Percentiles rank a stretch among this genome's conserved stretches.
These are phyloP conservation scores for Patella ulyssiponensis DNA, from an alignment of 2,888 invertebrate genomes.

Conservation along the genomic window DNA sequence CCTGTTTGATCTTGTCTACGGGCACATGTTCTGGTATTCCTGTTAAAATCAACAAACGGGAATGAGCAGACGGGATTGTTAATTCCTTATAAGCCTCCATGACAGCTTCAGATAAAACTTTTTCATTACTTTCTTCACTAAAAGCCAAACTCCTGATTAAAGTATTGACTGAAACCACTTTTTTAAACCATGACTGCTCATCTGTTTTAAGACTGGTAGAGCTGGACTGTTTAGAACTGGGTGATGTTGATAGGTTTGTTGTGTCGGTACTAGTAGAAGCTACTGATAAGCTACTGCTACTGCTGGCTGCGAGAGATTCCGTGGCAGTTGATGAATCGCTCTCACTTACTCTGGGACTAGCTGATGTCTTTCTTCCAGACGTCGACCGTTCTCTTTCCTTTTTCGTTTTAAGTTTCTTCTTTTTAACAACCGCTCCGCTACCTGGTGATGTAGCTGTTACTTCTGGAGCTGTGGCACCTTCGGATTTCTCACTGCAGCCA, in stretches of 20 bases:
- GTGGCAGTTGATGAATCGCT: slow-evolving; percentile 33
- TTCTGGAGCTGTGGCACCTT: slow-evolving; percentile 33
- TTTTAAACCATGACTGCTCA: slow-evolving; percentile 68
- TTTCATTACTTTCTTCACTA: slow-evolving; percentile 60
- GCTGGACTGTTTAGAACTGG: slow-evolving; percentile 29
- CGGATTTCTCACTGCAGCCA: slow-evolving; percentile 3
- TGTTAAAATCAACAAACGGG: slow-evolving; percentile 64
- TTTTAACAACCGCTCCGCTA: slow-evolving; percentile 58
- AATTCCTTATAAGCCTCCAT: slow-evolving; percentile 60
- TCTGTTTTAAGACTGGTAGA: slow-evolving; percentile 46
- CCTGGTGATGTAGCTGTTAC: slow-evolving; percentile 38
- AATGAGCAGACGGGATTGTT: slow-evolving; percentile 56
- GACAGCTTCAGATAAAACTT: slow-evolving; percentile 60
- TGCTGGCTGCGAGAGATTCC: slow-evolving; percentile 34
- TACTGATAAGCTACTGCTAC: slow-evolving; percentile 22
- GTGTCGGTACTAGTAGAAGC: slow-evolving; percentile 13
- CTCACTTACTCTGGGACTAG: slow-evolving; percentile 23
- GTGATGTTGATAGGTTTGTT: slow-evolving; percentile 6
- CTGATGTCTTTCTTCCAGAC: slow-evolving; percentile 1
- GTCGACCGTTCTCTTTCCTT: slow-evolving; percentile 40
- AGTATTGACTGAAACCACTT: slow-evolving; percentile 65
- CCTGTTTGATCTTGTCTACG: slow-evolving; percentile 50
- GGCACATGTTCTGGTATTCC: slow-evolving; percentile 63
- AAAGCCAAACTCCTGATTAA: slow-evolving; percentile 65
- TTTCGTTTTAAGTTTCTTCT: slow-evolving; percentile 69